A percentile compares a stretch with the other conserved stretches of the same genome.
phyloP scores from a whole-genome alignment of 2,113 vertebrate species.

The Suncus etruscus region DNA sequence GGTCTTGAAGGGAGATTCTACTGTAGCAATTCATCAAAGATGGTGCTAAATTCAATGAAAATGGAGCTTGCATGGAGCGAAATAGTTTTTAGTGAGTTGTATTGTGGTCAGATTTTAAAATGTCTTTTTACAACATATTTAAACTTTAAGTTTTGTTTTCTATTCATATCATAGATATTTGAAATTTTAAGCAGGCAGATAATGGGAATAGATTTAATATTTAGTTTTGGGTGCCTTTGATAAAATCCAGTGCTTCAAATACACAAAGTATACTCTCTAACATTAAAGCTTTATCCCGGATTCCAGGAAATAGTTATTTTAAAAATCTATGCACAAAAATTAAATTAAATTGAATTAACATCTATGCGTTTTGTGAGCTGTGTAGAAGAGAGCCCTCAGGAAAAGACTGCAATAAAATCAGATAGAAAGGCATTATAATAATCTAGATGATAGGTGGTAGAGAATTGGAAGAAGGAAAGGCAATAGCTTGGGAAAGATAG shows the following conservation, averaged over 20 bases:
- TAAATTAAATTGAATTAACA: not conserved
- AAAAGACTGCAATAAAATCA: not conserved
- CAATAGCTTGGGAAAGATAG: not conserved
- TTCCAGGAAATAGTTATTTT: no score
- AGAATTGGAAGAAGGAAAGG: not conserved
- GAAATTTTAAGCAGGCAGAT: slow-evolving; percentile 4
- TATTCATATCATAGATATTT: not conserved
- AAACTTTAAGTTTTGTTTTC: slow-evolving; percentile 7
- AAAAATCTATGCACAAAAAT: not conserved
- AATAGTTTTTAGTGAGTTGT: not conserved
- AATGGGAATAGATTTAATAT: not conserved
- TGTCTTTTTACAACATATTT: not conserved
- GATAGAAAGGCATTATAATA: not conserved
- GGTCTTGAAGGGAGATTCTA: not conserved
- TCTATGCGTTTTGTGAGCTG: not conserved
- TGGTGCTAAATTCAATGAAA: not conserved
- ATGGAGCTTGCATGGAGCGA: not conserved
- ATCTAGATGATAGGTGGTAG: not conserved
- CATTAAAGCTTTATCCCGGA: no score
- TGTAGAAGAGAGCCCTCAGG: not conserved
- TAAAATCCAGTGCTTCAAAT: no score
- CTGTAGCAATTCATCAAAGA: not conserved
- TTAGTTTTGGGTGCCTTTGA: no score
- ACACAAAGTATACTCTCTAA: no score
- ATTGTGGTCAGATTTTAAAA: slow-evolving; percentile 14